These are phyloP conservation scores for Drosophila yakuba DNA, from an alignment of 1,140 invertebrate species.

Conservation along the genomic window DNA sequence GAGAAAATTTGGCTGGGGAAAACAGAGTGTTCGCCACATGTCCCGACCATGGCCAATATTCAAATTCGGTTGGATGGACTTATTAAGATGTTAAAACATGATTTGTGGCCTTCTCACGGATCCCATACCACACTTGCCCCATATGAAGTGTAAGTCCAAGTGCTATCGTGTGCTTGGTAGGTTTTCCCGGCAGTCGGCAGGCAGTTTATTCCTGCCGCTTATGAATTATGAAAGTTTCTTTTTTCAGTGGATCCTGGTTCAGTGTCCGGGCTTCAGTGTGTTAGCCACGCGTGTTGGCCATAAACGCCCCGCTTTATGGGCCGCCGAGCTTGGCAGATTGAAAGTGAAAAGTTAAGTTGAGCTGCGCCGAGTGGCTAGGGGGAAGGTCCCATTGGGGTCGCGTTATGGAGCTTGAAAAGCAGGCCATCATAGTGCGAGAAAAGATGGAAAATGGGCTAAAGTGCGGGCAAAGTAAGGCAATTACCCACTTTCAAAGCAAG, in stretches of 20 bases:
- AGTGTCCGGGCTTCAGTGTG: slow-evolving; percentile 10
- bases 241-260: slow-evolving; percentile 15
- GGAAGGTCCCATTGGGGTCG: slow-evolving; percentile 58
- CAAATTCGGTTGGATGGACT: slow-evolving; percentile 56
- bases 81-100: slow-evolving; percentile 77
- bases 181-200: slow-evolving; percentile 35
- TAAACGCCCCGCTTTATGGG: slow-evolving; percentile 74
- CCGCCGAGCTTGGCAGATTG: slow-evolving; percentile 72
- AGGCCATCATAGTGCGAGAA: slow-evolving; percentile 34
- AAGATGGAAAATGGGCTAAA: not conserved
- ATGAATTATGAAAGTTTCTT: slow-evolving; percentile 75
- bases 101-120: slow-evolving; percentile 38
- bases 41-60: slow-evolving; percentile 54
- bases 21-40: slow-evolving; percentile 32
- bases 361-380: slow-evolving; percentile 18
- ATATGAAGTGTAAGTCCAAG: slow-evolving; percentile 59
- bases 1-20: not conserved
- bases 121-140: not conserved
- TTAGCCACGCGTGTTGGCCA: slow-evolving; percentile 75
- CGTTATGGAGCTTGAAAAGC: slow-evolving; percentile 52
- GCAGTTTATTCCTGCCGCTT: slow-evolving; percentile 49
- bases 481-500: slow-evolving; percentile 42
- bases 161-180: slow-evolving; percentile 57
- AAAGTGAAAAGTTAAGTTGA: slow-evolving; percentile 78
- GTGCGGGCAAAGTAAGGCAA: slow-evolving; percentile 42